Conservation (phyloP, 2,113 vertebrate genomes). For the Cyprinodon variegatus region DNA sequence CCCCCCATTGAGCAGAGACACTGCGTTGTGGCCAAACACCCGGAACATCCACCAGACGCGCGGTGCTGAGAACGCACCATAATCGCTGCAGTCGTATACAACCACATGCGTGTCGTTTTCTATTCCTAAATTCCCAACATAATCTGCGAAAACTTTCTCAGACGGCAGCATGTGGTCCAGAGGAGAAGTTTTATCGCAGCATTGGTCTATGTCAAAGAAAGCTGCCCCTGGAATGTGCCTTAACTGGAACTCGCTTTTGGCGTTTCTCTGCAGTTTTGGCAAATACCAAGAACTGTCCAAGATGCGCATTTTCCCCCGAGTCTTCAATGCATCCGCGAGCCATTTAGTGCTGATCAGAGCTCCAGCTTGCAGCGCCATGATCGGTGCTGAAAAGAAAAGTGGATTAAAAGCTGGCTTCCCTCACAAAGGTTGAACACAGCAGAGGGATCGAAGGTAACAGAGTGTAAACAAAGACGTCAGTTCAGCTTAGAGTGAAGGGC, state of each 20-base stretch:
- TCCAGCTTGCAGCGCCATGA: slow-evolving; percentile 82
- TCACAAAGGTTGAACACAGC: slow-evolving; percentile 2
- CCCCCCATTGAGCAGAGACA: slow-evolving; percentile 90
- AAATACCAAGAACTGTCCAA: slow-evolving; percentile 94
- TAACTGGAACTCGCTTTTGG: slow-evolving; percentile 82
- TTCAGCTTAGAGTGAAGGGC: slow-evolving; percentile 22
- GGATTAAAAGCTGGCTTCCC: neutral
- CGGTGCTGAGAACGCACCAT: slow-evolving; percentile 88
- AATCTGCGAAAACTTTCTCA: slow-evolving; percentile 81
- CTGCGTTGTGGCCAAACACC: slow-evolving; percentile 85
- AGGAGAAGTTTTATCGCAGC: slow-evolving; percentile 87
- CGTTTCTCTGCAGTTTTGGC: slow-evolving; percentile 84
- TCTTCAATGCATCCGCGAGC: slow-evolving; percentile 84
- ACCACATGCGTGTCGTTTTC: slow-evolving; percentile 86
- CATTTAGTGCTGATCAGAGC: slow-evolving; percentile 86
- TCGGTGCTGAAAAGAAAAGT: neutral
- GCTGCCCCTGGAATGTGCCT: slow-evolving; percentile 86
- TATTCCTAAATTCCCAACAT: slow-evolving; percentile 86
- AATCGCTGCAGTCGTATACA: slow-evolving; percentile 90
- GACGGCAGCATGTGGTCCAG: slow-evolving; percentile 91
- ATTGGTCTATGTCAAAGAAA: slow-evolving; percentile 92
- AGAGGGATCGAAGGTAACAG: neutral
- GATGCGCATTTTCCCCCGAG: slow-evolving; percentile 77
- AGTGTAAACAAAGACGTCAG: neutral
- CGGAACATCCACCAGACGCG: slow-evolving; percentile 98